A percentile compares a stretch with the other conserved stretches of the same genome.
Evolutionary conservation across 2,113 vertebrate genomes (phyloP).

Genomic region (Rhynchomys soricoides): DNA sequence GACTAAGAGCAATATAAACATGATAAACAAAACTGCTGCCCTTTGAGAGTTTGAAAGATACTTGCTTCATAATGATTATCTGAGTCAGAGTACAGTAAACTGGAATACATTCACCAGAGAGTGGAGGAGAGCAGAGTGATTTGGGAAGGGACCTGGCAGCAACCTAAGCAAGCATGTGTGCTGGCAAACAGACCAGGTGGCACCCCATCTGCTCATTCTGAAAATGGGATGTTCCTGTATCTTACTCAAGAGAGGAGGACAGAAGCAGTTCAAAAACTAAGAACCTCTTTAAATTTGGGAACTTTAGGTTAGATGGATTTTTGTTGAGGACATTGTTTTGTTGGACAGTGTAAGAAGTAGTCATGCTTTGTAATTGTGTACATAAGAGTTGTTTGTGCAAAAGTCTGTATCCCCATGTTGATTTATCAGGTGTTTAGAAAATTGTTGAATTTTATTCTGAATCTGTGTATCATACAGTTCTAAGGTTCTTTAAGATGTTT

Average conservation of each 20-base stretch:
- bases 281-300: conserved; percentile 3
- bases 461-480: neutral
- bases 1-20: neutral
- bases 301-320: neutral
- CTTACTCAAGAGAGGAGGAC: neutral
- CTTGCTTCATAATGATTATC: neutral
- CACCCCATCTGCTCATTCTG: conserved; percentile 8
- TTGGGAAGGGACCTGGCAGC: neutral
- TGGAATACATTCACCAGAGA: neutral
- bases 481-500: conserved; percentile 38
- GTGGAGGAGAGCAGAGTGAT: neutral
- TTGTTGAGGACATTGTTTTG: neutral
- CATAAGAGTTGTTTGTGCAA: neutral
- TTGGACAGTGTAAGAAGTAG: neutral
- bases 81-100: neutral
- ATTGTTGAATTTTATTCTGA: conserved; percentile 54
- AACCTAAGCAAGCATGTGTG: neutral
- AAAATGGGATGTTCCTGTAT: neutral
- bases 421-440: conserved; percentile 12
- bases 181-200: neutral
- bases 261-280: neutral
- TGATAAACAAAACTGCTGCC: neutral
- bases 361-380: neutral
- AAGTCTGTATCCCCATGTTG: neutral
- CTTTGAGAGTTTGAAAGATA: conserved; percentile 18